These are phyloP conservation scores for Pitangus sulphuratus DNA, from an alignment of 2,797 vertebrate genomes.

Conservation along the genomic window DNA sequence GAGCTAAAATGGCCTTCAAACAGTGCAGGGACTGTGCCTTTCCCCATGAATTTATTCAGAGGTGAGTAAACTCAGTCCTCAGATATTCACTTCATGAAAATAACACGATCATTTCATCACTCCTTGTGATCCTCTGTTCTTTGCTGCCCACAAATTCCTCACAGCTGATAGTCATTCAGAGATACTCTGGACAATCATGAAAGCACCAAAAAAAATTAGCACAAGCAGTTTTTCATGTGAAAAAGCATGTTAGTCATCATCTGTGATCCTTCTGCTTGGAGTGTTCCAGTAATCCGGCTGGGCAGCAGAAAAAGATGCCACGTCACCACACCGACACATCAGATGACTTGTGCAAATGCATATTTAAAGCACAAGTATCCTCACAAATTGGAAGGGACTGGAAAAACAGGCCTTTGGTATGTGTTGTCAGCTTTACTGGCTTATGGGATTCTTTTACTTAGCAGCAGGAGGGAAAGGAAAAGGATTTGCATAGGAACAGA, in stretches of 20 bases:
- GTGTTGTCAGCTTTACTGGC: neutral
- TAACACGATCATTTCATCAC: neutral
- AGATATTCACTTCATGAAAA: neutral
- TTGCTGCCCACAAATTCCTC: slow-evolving; percentile 12
- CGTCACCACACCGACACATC: neutral
- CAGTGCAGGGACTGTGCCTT: neutral
- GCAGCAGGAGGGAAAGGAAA: neutral
- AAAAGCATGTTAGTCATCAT: slow-evolving; percentile 43
- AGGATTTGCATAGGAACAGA: neutral
- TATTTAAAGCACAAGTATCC: neutral
- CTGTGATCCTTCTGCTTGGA: neutral
- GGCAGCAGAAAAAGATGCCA: neutral
- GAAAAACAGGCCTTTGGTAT: neutral
- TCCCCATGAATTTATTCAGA: neutral
- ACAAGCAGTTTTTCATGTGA: slow-evolving; percentile 2
- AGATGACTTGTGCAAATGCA: neutral
- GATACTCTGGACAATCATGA: slow-evolving; percentile 13
- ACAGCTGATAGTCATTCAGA: slow-evolving; percentile 42
- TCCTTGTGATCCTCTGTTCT: neutral
- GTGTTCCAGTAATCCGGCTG: fast-evolving
- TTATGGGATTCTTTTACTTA: neutral
- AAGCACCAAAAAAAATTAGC: slow-evolving; percentile 3
- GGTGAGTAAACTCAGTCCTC: neutral
- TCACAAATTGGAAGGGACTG: neutral
- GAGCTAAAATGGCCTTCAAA: neutral